Base-by-base conservation (phyloP, 2,888 invertebrate species). In the Capitulum mitella region DNA sequence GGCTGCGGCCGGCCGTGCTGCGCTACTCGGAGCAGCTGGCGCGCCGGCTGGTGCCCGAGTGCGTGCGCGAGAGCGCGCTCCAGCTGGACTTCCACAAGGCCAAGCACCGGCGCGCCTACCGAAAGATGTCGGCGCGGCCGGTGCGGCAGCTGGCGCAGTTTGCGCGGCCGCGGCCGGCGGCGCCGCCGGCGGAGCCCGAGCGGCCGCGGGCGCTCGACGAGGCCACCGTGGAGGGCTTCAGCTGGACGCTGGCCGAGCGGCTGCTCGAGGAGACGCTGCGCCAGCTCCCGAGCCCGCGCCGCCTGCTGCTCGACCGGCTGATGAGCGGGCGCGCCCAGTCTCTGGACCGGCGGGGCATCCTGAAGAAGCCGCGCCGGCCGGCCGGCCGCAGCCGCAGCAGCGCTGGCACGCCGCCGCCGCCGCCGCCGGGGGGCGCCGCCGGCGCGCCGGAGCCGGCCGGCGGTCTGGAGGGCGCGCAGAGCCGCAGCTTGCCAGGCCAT, bases 161-260 rank as follows among this genome's bases (percentile, higher is more conserved):
- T 32, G 26, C 58, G 64, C n/a, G 34, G 22, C 29, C 19, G 51
- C 58, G 43, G 22, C 19, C 43, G 70, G 46, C 61, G 77, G 61
- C 78, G 78, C 37, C 80, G 79, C 78, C 80, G 78, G 70, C 77
- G 77, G 26, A 58, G 40, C 77, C 58, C 12, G 29, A 34, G n/a
- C 76, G 51, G 5, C 77, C 77, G 32, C 78, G 78, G 3, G 37
- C 78, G 79, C 78, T 80, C 54, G 78, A 70, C 46, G 80, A 79
- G 43, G 80, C 79, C 61, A 79, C 80, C 3, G 80, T 80, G n/a
- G 80, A 80, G 40, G 80, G 80, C 14, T 80, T 80, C 78, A 80
- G 80, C 77, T 80, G 77, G 54, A 80, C 80, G 8, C 70, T 80
- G 70, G 80, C 80, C 43, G 80, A 80, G 78, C 79, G 58, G 40